Base-by-base conservation (phyloP, 1,140 invertebrate genomes). In the Dendrolimus kikuchii region DNA sequence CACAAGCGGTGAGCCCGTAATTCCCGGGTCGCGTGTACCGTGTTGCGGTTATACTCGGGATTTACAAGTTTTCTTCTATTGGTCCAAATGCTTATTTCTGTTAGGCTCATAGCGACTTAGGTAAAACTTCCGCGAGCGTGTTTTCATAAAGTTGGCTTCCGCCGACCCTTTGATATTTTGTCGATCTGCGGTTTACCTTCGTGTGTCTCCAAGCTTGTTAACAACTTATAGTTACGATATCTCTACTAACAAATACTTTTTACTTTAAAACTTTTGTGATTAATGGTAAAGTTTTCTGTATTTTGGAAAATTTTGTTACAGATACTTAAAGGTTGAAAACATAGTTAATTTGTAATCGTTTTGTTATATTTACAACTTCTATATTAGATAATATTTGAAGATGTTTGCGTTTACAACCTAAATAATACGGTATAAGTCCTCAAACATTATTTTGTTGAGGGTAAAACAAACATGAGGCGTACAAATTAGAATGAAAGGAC, bases 31-130 rank as follows among this genome's bases (percentile, higher is more conserved):
- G 69, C 71, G 68, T 78, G 74, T 71, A 76, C 72, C 72, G 74
- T 77, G 23, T 23, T 23, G 74, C 64, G 74, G 73, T 75, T 69
- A 59, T 59, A 59, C 62, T 54, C 55, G 52, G 64, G 68, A 77
- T 80, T 80, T 80, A 78, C 70, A 65, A 78, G 80, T 74, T 80
- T 80, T 73, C 68, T 74, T 69, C 59, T 69, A 74, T 76, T 71
- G 74, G 60, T 57, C 60, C 60, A 64, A 66, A 73, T 64, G 66
- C 59, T 71, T 66, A 66, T 70, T 76, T 71, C 69, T 61, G 68
- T 71, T 62, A 66, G 59, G 65, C 67, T 62, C 59, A 58, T 60
- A 62, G 56, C 64, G 68, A 69, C 71, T 74, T 80, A 75, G 64
- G 63, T 64, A 74, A 23, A 23, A 76, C 64, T 79, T 79, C 60